Evolutionary conservation across 2,113 vertebrate genomes (phyloP).

Genomic region (Phaethon lepturus): DNA sequence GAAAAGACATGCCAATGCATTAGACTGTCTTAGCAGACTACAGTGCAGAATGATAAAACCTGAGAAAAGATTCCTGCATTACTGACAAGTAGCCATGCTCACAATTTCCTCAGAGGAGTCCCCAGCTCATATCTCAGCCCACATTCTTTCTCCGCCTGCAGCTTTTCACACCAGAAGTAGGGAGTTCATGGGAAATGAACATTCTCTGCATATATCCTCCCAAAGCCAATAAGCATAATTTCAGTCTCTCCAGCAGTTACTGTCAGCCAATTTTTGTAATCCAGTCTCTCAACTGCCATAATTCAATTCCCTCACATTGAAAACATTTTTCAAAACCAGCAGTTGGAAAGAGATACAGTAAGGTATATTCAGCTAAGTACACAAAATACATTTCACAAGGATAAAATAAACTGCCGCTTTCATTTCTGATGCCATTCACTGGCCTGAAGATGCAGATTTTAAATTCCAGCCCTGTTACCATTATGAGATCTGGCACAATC

Average conservation of each 20-base stretch:
- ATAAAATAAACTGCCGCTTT: neutral
- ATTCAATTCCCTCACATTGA: conserved; percentile 2
- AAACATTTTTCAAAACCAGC: neutral
- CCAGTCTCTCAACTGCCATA: neutral
- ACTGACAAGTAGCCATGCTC: neutral
- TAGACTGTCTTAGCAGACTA: neutral
- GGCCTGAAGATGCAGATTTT: neutral
- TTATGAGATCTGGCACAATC: neutral
- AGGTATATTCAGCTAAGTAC: neutral
- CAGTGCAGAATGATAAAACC: neutral
- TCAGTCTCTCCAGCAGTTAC: neutral
- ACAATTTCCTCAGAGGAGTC: neutral
- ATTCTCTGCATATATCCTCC: neutral
- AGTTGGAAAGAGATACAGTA: neutral
- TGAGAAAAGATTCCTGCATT: neutral
- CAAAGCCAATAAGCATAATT: conserved; percentile 32
- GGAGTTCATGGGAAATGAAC: neutral
- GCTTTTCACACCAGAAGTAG: neutral
- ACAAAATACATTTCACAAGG: neutral
- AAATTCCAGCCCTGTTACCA: neutral
- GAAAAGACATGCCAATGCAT: neutral
- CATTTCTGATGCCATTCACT: neutral
- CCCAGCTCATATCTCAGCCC: neutral
- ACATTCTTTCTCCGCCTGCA: neutral
- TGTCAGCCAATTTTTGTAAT: conserved; percentile 29